These are phyloP conservation scores for Montipora cactus DNA, from an alignment of 64 coral and sea anemone genomes.

Conservation along the genomic window DNA sequence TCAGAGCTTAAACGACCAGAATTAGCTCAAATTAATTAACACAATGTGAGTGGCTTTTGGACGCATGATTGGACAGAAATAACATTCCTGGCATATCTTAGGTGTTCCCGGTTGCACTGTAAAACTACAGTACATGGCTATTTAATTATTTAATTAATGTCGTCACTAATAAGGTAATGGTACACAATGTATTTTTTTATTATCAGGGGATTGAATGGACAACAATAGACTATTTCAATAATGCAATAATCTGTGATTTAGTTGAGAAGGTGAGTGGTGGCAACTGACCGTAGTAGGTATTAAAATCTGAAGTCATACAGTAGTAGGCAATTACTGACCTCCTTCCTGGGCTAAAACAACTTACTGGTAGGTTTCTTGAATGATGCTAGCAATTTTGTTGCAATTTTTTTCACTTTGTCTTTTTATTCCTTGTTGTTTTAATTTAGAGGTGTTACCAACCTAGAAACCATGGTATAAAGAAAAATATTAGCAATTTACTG, in stretches of 20 bases:
- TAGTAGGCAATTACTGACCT: no score
- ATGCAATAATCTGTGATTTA: slow-evolving; percentile 95
- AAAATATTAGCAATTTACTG: neutral
- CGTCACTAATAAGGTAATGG: neutral
- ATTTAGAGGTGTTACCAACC: neutral
- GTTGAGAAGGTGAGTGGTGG: slow-evolving; percentile 85
- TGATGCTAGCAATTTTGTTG: no score
- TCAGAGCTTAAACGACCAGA: no score
- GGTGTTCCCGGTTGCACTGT: no score
- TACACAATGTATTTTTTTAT: neutral
- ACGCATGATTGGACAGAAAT: no score
- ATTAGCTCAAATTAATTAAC: no score
- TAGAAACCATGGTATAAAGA: neutral
- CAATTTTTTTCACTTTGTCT: neutral
- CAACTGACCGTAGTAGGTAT: neutral
- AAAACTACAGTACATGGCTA: no score
- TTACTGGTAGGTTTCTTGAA: neutral
- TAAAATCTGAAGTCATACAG: neutral
- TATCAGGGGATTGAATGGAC: slow-evolving; percentile 98
- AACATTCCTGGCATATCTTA: no score
- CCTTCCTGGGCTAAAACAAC: neutral
- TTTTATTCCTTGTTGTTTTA: neutral
- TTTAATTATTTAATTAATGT: neutral
- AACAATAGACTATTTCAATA: slow-evolving; percentile 96
- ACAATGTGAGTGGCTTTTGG: no score